These are phyloP conservation scores for Grus americana DNA, from an alignment of 2,113 vertebrate genomes.

Conservation along the genomic window DNA sequence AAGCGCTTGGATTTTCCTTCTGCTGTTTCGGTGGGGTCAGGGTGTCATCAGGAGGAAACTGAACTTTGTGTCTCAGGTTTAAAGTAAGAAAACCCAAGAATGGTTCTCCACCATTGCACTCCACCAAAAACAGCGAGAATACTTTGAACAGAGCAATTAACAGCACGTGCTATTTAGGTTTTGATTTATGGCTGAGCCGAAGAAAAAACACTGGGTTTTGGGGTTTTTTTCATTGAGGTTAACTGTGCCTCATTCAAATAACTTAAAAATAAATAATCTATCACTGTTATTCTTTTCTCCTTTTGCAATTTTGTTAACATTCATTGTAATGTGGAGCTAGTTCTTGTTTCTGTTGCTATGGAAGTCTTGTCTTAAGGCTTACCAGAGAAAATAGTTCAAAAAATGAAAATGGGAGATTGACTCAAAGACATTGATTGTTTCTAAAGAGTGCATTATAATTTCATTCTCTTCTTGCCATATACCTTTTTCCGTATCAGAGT, in stretches of 20 bases:
- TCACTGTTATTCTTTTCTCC: not conserved
- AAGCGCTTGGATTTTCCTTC: not conserved
- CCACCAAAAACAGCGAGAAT: not conserved
- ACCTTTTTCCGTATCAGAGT: not conserved
- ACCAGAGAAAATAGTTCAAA: not conserved
- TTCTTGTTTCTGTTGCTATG: slow-evolving; percentile 42
- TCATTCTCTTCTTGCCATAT: not conserved
- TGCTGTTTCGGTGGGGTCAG: not conserved
- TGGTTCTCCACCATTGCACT: not conserved
- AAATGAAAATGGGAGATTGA: not conserved
- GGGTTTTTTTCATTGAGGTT: not conserved
- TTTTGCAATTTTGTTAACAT: not conserved
- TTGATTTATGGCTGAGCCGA: not conserved
- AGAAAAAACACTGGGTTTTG: not conserved
- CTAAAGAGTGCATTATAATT: not conserved
- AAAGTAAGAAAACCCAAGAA: not conserved
- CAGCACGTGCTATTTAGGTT: not conserved
- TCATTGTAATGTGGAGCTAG: not conserved
- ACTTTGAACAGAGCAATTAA: not conserved
- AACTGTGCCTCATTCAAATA: not conserved
- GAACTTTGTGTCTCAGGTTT: not conserved
- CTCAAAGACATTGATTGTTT: not conserved
- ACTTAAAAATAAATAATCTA: not conserved
- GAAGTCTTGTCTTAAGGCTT: not conserved
- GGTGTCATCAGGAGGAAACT: not conserved